These are phyloP conservation scores for Aldrovandia affinis DNA, from an alignment of 2,797 vertebrate species.

Conservation along the genomic window DNA sequence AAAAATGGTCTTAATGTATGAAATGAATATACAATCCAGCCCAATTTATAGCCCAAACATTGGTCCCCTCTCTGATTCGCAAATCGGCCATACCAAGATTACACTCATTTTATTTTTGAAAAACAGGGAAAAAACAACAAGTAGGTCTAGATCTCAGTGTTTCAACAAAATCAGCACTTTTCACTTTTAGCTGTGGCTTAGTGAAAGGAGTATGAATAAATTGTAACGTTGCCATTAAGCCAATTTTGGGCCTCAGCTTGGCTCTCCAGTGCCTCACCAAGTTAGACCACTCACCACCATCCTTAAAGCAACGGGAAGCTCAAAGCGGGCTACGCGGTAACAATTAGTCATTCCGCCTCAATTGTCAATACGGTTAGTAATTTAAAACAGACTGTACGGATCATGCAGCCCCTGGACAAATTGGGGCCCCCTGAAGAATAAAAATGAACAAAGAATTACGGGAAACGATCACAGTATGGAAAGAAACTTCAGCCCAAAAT, in stretches of 20 bases:
- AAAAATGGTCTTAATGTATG: background rate
- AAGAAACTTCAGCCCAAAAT: too few relatives aligned
- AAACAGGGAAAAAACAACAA: background rate
- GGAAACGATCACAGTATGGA: too few relatives aligned
- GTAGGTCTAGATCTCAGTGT: background rate
- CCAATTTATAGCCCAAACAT: background rate
- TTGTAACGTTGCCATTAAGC: background rate
- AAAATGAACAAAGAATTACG: background rate
- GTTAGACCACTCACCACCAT: background rate
- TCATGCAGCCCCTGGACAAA: background rate
- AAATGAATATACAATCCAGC: background rate
- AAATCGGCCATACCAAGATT: background rate
- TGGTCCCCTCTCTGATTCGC: background rate
- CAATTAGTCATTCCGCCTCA: background rate
- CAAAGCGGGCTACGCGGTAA: background rate
- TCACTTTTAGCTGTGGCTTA: background rate
- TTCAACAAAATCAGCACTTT: background rate
- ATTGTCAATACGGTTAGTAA: background rate
- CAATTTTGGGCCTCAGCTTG: background rate
- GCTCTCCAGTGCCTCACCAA: background rate
- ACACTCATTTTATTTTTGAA: background rate
- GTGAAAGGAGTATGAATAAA: background rate
- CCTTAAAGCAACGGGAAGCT: background rate
- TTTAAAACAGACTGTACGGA: background rate
- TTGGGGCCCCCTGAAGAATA: background rate